Evolutionary conservation across 1,140 invertebrate genomes (phyloP), one percentile per base, ranked within the genome.

Genomic region (Zaprionus ghesquierei): DNA sequence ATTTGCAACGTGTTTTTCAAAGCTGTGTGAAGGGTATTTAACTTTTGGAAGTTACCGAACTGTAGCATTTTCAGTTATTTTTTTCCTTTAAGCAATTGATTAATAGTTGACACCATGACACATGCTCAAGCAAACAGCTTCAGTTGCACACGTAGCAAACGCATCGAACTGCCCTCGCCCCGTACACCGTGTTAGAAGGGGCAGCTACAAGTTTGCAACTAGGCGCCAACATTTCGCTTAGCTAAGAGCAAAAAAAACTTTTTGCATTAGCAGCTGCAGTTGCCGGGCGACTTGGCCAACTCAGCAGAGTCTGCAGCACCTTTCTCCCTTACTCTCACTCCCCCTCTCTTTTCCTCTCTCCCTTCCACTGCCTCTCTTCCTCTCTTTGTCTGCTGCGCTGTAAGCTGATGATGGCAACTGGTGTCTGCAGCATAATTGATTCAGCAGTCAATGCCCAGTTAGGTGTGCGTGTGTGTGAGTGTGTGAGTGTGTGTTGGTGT

Each of bases 371-470:
- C 18, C 31, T 54, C 15, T 59, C 38, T 22, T 12, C 63, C 70
- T 66, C 51, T 54, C 33, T 58, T 46, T 79, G 15, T 59, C 20
- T 38, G 0, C 23, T 29, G 33, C 58, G 29, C 23, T 18, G 35
- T 29, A 31, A 13, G 25, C 29, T 75, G 33, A 54, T 66, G 72
- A 56, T 61, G 79, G 81, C 81, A 84, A 85, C 81, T 85, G 81
- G 81, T 85, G 81, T 85, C 81, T 86, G 78, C 72, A 62, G 82
- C 82, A 87, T 87, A 87, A 87, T 87, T 87, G 82, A 87, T 89
- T 89, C 79, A 66, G 72, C 69, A 87, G 74, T 58, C 79, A 65
- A 77, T 69, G 81, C 49, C 55, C 58, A 35, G 38, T 12, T 15
- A 25, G 18, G 27, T 63, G 50, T 35, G 35, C 20, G 35, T 61